phyloP scores from a whole-genome alignment of 2,888 invertebrate species.

The Dasypolia templi region DNA sequence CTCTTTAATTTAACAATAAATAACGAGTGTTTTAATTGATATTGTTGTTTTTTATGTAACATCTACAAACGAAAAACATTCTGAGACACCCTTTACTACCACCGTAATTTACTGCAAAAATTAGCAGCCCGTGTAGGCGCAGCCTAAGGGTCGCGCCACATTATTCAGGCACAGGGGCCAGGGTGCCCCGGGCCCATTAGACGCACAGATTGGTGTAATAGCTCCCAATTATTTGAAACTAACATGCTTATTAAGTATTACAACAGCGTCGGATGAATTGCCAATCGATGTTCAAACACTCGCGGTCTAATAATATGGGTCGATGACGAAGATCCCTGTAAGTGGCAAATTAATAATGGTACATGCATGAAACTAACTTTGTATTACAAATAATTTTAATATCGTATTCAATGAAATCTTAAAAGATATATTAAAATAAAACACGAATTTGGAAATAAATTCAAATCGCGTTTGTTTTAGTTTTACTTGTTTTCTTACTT shows the following conservation, averaged over 20 bases:
- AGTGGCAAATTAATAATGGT: too few species aligned
- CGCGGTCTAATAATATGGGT: too few species aligned
- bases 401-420: too few species aligned
- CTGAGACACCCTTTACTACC: too few species aligned
- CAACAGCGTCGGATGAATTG: slow-evolving; percentile 25
- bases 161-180: slow-evolving; percentile 38
- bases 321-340: too few species aligned
- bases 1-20: slow-evolving; percentile 3
- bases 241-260: slow-evolving; percentile 46
- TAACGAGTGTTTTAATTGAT: background rate
- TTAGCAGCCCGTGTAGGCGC: background rate
- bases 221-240: slow-evolving; percentile 59
- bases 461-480: too few species aligned
- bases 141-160: slow-evolving; percentile 52
- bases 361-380: too few species aligned
- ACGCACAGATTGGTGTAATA: slow-evolving; percentile 63
- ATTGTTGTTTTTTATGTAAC: background rate
- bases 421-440: too few species aligned
- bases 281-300: slow-evolving; percentile 9
- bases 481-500: too few species aligned
- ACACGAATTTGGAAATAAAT: too few species aligned
- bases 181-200: slow-evolving; percentile 48
- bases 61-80: background rate
- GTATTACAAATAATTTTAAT: too few species aligned
- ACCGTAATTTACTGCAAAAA: background rate